Base-by-base conservation (phyloP, 2,888 invertebrate genomes). In the Brachyptera putata region DNA sequence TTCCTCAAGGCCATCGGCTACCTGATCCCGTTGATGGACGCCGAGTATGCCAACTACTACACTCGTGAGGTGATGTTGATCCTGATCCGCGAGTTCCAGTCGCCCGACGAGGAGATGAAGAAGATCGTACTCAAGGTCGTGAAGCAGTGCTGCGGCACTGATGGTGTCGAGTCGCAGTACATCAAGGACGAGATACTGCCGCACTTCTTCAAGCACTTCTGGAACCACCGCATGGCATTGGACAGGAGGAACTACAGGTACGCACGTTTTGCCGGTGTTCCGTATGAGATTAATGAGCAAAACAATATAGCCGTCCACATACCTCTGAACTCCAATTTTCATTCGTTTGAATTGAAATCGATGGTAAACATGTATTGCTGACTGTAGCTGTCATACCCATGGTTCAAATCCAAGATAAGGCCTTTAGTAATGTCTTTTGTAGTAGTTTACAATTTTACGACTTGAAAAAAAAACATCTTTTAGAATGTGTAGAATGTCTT, bases 31-130 rank as follows among this genome's bases (percentile, higher is more conserved):
- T 82, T 99, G 64, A 99, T 99, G 99, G 99, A 99, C 72, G 97
- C 97, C 60, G 99, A 99, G 76, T 99, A 99, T 72, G 99, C 99
- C 0, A 98, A 97, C 76, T 99, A 99, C 75, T 99, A 99, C 73
- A 99, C 99, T 1, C 84, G 97, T 68, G 99, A 99, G 87, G 99
- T 97, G 74, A 96, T 96, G 96, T 79, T 95, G 76, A 99, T 99
- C 75, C 81, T 99, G 24, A 98, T 99, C 69, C 85, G 99, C 76
- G 99, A 99, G 80, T 99, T 99, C 76, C 97, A 97, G 77, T 98
- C 98, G 60, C 99, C 99, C 0, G 99, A 99, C 75, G 99, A 99
- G 76, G 99, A 99, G 82, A 99, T 99, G 99, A 99, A 99, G 76
- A 99, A 99, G 74, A 99, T 99, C 78, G 99, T 99, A 0, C 80